Conservation (phyloP, 2,797 vertebrate species). For the Thamnophis elegans region DNA sequence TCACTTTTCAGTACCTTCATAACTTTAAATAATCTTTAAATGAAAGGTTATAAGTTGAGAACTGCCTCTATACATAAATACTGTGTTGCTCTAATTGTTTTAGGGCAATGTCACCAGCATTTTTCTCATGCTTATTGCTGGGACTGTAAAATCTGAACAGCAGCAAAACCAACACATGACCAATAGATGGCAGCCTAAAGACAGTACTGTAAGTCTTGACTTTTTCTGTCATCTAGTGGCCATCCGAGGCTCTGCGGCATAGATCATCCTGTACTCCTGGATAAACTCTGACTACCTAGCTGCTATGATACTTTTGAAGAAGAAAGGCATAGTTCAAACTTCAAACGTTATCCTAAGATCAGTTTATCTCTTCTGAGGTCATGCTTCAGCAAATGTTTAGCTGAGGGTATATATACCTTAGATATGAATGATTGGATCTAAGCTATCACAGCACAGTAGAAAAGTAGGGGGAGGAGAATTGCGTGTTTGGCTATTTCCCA, state of each 20-base stretch:
- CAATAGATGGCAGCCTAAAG: neutral
- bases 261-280: neutral
- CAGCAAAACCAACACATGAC: neutral
- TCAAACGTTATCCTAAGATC: slow-evolving; percentile 38
- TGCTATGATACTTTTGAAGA: slow-evolving; percentile 35
- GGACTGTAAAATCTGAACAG: neutral
- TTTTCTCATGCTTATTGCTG: neutral
- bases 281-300: neutral
- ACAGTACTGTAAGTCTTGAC: neutral
- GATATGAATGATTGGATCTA: slow-evolving; percentile 43
- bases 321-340: slow-evolving; percentile 50
- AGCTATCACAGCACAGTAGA: slow-evolving; percentile 35
- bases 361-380: slow-evolving; percentile 56
- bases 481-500: slow-evolving; percentile 29
- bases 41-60: neutral
- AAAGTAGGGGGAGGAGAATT: slow-evolving; percentile 33
- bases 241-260: neutral
- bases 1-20: neutral
- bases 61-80: neutral
- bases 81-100: neutral
- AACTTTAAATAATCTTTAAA: neutral
- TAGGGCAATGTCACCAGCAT: neutral
- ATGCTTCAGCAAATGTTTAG: slow-evolving; percentile 48
- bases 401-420: slow-evolving; percentile 49
- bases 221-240: neutral